Evolutionary conservation across 2,797 vertebrate genomes (phyloP), one percentile per base, ranked within the genome.

Genomic region (Cephalopachus bancanus): DNA sequence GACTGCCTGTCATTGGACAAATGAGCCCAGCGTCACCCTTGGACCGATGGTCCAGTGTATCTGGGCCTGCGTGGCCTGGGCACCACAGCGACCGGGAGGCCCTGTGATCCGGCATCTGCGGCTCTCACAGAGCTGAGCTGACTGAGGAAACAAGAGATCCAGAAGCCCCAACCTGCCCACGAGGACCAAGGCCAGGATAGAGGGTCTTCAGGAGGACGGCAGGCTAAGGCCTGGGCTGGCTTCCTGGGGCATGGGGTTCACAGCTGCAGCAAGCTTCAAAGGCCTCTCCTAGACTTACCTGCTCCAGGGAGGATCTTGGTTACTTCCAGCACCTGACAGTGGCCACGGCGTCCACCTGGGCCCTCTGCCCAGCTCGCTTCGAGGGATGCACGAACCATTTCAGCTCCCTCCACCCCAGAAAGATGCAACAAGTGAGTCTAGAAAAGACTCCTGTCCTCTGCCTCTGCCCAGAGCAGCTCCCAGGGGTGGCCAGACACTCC

Each of bases 191-290:
- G 20, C 22, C 15, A 20, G 59, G 15, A 37, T 4, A 6, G 55
- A 33, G 76, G 11, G 2, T 55, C 75, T 96, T 30, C 10, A 16
- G 71, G n/a, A 69, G 19, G 30, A n/a, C 57, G 20, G 76, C n/a
- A 57, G 59, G 53, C 89, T 10, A 7, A 12, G 22, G 26, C 33
- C 37, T 7, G 19, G 44, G 22, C 55, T 26, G 74, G 65, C 60
- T 33, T 65, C 67, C 76, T 22, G 3, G 33, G 28, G n/a, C 7
- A n/a, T 51, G 24, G 15, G 33, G 59, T 2, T 0, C 1, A n/a
- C 22, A 53, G 51, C 67, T 76, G 16, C 49, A 71, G 49, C 0
- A 30, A 30, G 1, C 30, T 26, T 14, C 72, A 0, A 5, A 59
- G 59, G n/a, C 12, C 33, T 20, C 53, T 59, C 30, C 64, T 4